phyloP scores from a whole-genome alignment of 2,113 vertebrate genomes.

The Peromyscus maniculatus region DNA sequence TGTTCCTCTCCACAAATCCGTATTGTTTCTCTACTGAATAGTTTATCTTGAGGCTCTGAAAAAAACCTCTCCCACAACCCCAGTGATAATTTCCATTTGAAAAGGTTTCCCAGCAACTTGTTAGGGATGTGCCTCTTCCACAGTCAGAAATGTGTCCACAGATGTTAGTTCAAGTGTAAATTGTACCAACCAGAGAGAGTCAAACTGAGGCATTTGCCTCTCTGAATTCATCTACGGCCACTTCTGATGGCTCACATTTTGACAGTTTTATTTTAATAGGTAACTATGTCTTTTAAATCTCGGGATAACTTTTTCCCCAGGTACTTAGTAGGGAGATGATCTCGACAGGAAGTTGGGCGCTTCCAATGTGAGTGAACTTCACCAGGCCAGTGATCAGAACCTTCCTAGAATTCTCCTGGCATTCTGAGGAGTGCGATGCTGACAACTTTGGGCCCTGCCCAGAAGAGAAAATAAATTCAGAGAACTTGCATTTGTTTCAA shows the following conservation, averaged over 20 bases:
- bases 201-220: background rate
- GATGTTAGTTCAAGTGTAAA: constrained; percentile 41
- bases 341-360: background rate
- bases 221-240: background rate
- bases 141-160: constrained; percentile 70
- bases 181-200: constrained; percentile 59
- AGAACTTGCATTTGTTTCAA: constrained; percentile 7
- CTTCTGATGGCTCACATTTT: constrained; percentile 7
- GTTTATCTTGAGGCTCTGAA: constrained; percentile 54
- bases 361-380: constrained; percentile 30
- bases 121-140: constrained; percentile 56
- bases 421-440: constrained; percentile 37
- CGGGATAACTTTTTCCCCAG: constrained; percentile 34
- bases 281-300: constrained; percentile 56
- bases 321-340: background rate
- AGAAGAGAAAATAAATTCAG: constrained; percentile 37
- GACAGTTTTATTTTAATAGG: constrained; percentile 62
- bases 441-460: background rate
- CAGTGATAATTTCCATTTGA: constrained; percentile 63
- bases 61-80: constrained; percentile 30
- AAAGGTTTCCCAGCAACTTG: constrained; percentile 62
- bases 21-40: constrained; percentile 54
- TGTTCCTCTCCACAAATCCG: background rate
- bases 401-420: constrained; percentile 3
- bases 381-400: background rate